Base-by-base conservation (phyloP, 1,140 invertebrate species). In the Drosophila neocordata region DNA sequence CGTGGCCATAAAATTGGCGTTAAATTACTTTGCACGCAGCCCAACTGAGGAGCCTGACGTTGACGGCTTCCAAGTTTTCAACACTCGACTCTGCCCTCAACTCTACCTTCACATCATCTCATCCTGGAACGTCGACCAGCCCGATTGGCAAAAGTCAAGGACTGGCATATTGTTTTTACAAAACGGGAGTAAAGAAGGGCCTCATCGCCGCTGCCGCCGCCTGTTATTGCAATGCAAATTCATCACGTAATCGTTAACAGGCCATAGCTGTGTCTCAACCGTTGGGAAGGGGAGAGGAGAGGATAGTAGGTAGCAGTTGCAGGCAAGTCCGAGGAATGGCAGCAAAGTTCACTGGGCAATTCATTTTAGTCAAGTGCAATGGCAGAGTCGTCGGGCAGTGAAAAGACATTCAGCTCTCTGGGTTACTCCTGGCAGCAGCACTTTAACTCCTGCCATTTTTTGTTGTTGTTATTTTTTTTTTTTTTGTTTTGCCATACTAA, bases 191-290 rank as follows among this genome's bases (percentile, higher is more conserved):
- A 13, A 2, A 18, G 60, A 12, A 15, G 55, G 60, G 37, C 4
- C 27, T 24, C 24, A 24, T 24, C 24, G 1, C 24, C 24, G 1
- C 4, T 4, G 24, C 4, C 6, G 27, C 35, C 51, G 62, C 15
- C 65, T 68, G 66, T 72, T 78, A 75, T 75, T 69, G 77, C 77
- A 77, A 79, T 79, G 77, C 77, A 79, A 79, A 79, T 79, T 79
- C 77, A 79, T 79, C 77, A 79, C 77, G 77, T 79, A 73, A 79
- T 79, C 77, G 77, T 77, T 79, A 79, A 79, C 77, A 79, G 77
- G 65, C 73, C 52, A 53, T 65, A 68, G 60, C 27, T 12, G 20
- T 34, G 22, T n/a, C n/a, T n/a, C n/a, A n/a, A n/a, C n/a, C n/a
- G n/a, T n/a, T n/a, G n/a, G n/a, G n/a, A 18, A 24, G 12, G n/a